phyloP scores from a whole-genome alignment of 2,888 invertebrate genomes.

The Carcina quercana region DNA sequence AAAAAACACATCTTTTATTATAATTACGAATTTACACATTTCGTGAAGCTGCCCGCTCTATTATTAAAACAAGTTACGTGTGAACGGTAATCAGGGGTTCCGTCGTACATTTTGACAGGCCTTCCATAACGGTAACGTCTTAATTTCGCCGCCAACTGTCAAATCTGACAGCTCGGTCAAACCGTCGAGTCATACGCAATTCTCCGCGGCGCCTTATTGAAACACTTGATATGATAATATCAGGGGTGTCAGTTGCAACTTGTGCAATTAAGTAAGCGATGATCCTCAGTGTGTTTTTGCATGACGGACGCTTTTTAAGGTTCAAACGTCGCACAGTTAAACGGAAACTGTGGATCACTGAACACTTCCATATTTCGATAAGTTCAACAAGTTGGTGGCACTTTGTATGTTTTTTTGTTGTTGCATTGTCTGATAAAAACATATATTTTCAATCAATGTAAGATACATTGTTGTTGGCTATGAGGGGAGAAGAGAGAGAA shows the following conservation, averaged over 20 bases:
- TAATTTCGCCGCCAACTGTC: conserved; percentile 45
- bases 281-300: conserved; percentile 18
- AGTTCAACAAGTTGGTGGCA: too few species aligned
- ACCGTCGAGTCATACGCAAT: conserved; percentile 48
- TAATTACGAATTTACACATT: background rate
- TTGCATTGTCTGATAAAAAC: too few species aligned
- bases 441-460: too few species aligned
- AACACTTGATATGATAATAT: conserved; percentile 50
- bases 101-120: conserved; percentile 45
- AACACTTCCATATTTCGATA: too few species aligned
- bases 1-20: background rate
- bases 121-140: conserved; percentile 40
- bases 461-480: too few species aligned
- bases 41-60: too few species aligned
- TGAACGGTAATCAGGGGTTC: conserved; percentile 58
- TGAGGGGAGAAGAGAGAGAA: too few species aligned
- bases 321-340: too few species aligned
- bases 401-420: too few species aligned
- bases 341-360: too few species aligned
- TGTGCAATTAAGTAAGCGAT: conserved; percentile 29
- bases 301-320: conserved; percentile 10
- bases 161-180: conserved; percentile 40
- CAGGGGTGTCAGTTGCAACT: conserved; percentile 51
- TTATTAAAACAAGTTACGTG: conserved; percentile 60
- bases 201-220: conserved; percentile 44